Percentiles rank a stretch among this genome's conserved stretches.
These are phyloP conservation scores for Gobio occitaniae DNA, from an alignment of 2,797 vertebrate species.

Conservation along the genomic window DNA sequence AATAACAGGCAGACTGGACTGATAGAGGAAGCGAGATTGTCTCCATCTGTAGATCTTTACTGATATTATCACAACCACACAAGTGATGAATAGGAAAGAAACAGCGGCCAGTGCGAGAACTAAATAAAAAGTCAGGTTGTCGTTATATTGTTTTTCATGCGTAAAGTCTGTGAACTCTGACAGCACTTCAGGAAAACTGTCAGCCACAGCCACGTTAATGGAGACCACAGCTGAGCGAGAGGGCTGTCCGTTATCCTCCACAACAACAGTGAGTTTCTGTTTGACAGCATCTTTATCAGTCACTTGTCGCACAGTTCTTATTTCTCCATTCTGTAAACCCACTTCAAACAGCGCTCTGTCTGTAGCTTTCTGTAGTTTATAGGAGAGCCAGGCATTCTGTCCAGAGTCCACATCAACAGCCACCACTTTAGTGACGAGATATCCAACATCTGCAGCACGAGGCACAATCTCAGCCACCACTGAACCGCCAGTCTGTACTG, in stretches of 20 bases:
- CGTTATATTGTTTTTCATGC: slow-evolving; percentile 25
- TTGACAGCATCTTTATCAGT: slow-evolving; percentile 67
- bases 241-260: slow-evolving; percentile 66
- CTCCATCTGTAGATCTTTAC: slow-evolving; percentile 60
- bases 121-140: slow-evolving; percentile 54
- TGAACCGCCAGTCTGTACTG: slow-evolving; percentile 52
- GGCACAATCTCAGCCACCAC: slow-evolving; percentile 64
- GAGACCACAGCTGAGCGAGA: slow-evolving; percentile 65
- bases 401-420: slow-evolving; percentile 76
- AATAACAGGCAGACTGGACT: slow-evolving; percentile 61
- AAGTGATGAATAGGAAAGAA: slow-evolving; percentile 58
- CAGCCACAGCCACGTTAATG: slow-evolving; percentile 52
- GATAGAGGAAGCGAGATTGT: slow-evolving; percentile 67
- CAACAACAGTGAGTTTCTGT: slow-evolving; percentile 64
- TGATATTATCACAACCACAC: slow-evolving; percentile 41
- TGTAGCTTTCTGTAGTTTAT: slow-evolving; percentile 69
- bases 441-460: slow-evolving; percentile 71
- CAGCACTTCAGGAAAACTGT: slow-evolving; percentile 49
- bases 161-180: slow-evolving; percentile 41
- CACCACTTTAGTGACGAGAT: slow-evolving; percentile 76
- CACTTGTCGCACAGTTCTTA: slow-evolving; percentile 70
- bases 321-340: slow-evolving; percentile 67
- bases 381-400: slow-evolving; percentile 76
- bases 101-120: slow-evolving; percentile 56
- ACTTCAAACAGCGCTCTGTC: slow-evolving; percentile 72